phyloP scores from a whole-genome alignment of 2,888 invertebrate genomes.

The Brachyptera putata region DNA sequence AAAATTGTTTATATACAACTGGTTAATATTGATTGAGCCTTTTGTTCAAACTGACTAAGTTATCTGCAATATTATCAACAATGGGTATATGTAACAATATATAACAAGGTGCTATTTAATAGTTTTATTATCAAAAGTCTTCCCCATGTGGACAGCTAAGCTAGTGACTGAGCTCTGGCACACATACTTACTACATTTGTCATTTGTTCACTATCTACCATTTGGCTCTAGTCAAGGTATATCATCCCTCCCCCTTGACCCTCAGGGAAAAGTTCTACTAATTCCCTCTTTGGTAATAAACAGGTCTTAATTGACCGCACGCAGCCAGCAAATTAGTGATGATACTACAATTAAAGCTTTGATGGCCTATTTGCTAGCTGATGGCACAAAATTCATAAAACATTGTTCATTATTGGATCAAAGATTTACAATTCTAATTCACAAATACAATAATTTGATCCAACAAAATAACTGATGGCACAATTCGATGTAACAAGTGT shows the following conservation, averaged over 20 bases:
- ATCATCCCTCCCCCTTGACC: constrained; percentile 26
- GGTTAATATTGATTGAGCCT: constrained; percentile 33
- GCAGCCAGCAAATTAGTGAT: neutral
- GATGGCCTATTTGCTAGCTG: constrained; percentile 16
- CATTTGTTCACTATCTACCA: constrained; percentile 32
- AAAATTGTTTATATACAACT: constrained; percentile 28
- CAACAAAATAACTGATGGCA: neutral
- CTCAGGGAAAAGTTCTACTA: constrained; percentile 30
- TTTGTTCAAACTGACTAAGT: constrained; percentile 34
- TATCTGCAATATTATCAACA: constrained; percentile 34
- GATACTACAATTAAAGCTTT: neutral
- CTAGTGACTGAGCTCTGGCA: constrained; percentile 30
- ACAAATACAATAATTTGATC: neutral
- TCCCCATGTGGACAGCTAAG: constrained; percentile 30
- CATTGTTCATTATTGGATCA: neutral
- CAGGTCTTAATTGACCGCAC: neutral
- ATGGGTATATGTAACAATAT: constrained; percentile 37
- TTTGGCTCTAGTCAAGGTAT: constrained; percentile 34
- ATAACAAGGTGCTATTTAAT: constrained; percentile 35
- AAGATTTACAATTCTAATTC: neutral
- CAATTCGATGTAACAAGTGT: neutral
- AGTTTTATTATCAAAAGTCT: constrained; percentile 34
- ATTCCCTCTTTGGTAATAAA: constrained; percentile 34
- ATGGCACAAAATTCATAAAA: constrained; percentile 15
- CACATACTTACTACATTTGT: constrained; percentile 32